A percentile compares a stretch with the other conserved stretches of the same genome.
phyloP scores from a whole-genome alignment of 2,888 invertebrate species.

The Drosophila affinis region DNA sequence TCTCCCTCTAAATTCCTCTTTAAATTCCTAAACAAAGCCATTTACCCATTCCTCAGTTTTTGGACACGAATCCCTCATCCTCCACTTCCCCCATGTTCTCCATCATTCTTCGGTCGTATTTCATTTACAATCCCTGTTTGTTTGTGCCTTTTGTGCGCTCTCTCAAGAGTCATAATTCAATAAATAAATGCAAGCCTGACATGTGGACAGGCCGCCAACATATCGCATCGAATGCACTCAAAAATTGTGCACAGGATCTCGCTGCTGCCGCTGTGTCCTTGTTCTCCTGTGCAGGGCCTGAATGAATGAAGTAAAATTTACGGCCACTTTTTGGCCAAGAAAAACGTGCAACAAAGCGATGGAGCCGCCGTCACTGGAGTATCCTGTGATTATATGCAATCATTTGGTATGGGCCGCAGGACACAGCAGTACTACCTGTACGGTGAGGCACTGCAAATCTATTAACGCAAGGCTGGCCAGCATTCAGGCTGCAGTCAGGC shows the following conservation, averaged over 20 bases:
- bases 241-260: conserved; percentile 50
- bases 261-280: conserved; percentile 23
- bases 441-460: conserved; percentile 57
- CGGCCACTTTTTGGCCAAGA: conserved; percentile 62
- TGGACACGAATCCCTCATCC: not conserved
- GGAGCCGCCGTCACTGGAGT: conserved; percentile 26
- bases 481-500: conserved; percentile 37
- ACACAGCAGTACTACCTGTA: not conserved
- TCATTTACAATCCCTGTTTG: not conserved
- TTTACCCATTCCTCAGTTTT: not conserved
- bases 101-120: not conserved
- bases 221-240: conserved; percentile 79
- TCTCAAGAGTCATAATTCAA: conserved; percentile 74
- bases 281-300: conserved; percentile 4
- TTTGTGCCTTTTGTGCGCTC: conserved; percentile 5
- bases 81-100: not conserved
- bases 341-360: conserved; percentile 53
- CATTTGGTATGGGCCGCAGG: conserved; percentile 19
- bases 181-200: conserved; percentile 81
- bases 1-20: not conserved
- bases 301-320: conserved; percentile 75
- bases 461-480: conserved; percentile 45
- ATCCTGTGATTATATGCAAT: conserved; percentile 67
- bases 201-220: conserved; percentile 75
- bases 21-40: not conserved